Conservation (phyloP, 2,113 vertebrate species). For the Spea bombifrons region DNA sequence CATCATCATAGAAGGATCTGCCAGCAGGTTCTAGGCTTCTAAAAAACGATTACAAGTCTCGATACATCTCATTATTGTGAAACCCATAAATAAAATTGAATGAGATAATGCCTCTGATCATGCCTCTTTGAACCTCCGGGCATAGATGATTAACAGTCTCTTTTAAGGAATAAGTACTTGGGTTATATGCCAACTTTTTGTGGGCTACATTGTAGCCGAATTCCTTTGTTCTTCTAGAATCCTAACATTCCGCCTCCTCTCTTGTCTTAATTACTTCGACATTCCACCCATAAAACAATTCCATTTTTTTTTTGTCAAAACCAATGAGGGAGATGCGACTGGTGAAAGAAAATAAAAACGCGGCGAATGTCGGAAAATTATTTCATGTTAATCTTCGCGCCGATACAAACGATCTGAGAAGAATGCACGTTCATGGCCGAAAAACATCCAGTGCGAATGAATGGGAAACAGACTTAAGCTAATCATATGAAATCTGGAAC, state of each 20-base stretch:
- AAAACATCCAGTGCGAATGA: conserved; percentile 14
- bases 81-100: conserved; percentile 48
- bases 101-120: conserved; percentile 43
- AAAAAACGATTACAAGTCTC: no score
- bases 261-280: conserved; percentile 58
- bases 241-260: background rate
- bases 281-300: conserved; percentile 54
- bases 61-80: conserved; percentile 9
- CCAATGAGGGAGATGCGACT: conserved; percentile 33
- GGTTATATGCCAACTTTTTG: conserved; percentile 33
- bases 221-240: conserved; percentile 42
- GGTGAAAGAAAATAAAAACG: conserved; percentile 5
- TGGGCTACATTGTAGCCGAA: conserved; percentile 52
- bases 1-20: no score
- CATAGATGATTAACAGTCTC: conserved; percentile 56
- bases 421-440: conserved; percentile 22
- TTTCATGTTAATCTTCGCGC: conserved; percentile 26
- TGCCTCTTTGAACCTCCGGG: conserved; percentile 52
- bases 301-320: conserved; percentile 48
- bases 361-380: conserved; percentile 29
- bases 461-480: conserved; percentile 9
- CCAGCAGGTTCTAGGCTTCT: no score
- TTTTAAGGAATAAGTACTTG: conserved; percentile 52
- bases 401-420: conserved; percentile 16
- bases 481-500: conserved; percentile 29